These are phyloP conservation scores for Orgyia antiqua DNA, from an alignment of 2,888 invertebrate species.

Conservation along the genomic window DNA sequence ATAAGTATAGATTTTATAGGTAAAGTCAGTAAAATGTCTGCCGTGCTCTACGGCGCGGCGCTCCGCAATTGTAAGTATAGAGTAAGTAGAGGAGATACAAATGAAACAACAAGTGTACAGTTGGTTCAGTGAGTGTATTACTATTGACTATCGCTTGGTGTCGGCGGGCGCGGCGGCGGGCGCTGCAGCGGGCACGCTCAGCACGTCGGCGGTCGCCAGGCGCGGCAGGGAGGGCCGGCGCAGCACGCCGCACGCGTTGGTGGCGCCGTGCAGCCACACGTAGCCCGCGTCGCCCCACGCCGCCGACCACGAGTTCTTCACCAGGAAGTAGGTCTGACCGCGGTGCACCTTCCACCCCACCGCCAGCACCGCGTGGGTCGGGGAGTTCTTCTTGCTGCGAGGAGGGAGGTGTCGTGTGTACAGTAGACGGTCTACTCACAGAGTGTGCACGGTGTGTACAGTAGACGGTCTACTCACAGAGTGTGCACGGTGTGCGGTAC, in stretches of 20 bases:
- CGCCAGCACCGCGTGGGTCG: conserved; percentile 55
- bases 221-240: conserved; percentile 47
- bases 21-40: no score
- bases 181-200: conserved; percentile 20
- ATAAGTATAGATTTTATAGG: no score
- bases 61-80: no score
- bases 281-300: conserved; percentile 56
- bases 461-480: no score
- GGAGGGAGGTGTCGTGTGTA: background rate
- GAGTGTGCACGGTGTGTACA: no score
- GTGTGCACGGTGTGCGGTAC: no score
- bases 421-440: no score
- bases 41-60: no score
- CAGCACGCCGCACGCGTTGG: conserved; percentile 61
- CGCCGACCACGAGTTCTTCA: conserved; percentile 61
- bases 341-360: conserved; percentile 54
- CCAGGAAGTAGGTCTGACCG: conserved; percentile 48
- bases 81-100: no score
- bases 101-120: no score
- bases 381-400: conserved; percentile 34
- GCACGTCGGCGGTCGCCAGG: conserved; percentile 34
- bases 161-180: conserved; percentile 2
- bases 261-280: conserved; percentile 43
- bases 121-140: background rate
- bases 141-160: conserved; percentile 1